Evolutionary conservation across 2,113 vertebrate genomes (phyloP).

Genomic region (Aviceda subcristata): DNA sequence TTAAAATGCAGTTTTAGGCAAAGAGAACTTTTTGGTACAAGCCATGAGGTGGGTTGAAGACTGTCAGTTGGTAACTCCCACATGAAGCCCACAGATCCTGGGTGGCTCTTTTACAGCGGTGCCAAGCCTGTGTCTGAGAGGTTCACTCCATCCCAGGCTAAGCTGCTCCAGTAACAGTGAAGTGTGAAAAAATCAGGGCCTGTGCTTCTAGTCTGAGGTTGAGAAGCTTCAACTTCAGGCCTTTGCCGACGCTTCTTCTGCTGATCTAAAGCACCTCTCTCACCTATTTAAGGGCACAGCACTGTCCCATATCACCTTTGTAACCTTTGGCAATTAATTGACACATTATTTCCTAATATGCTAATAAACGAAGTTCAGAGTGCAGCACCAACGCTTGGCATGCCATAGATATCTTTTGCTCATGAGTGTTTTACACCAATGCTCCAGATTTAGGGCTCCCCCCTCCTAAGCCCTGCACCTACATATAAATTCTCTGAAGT

Average conservation of each 20-base stretch:
- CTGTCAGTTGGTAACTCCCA: neutral
- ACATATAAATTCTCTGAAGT: neutral
- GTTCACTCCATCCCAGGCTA: neutral
- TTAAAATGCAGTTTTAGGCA: neutral
- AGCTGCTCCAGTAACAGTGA: neutral
- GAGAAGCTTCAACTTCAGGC: neutral
- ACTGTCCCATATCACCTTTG: neutral
- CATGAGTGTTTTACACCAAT: fast-evolving
- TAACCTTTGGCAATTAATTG: neutral
- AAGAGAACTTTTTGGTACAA: neutral
- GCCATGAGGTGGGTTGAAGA: neutral
- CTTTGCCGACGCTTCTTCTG: neutral
- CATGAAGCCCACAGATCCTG: neutral
- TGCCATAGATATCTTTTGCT: fast-evolving
- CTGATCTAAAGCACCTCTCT: neutral
- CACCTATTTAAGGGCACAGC: neutral
- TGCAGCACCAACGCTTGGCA: neutral
- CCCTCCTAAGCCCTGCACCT: neutral
- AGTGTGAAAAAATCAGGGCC: neutral
- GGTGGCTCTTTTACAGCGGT: neutral
- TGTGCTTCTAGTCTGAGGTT: neutral
- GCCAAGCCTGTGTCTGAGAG: neutral
- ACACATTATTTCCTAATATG: neutral
- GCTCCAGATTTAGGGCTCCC: neutral
- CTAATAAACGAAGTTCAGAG: neutral